These are phyloP conservation scores for Odontomachus brunneus DNA, from an alignment of 1,140 invertebrate species.

Conservation along the genomic window DNA sequence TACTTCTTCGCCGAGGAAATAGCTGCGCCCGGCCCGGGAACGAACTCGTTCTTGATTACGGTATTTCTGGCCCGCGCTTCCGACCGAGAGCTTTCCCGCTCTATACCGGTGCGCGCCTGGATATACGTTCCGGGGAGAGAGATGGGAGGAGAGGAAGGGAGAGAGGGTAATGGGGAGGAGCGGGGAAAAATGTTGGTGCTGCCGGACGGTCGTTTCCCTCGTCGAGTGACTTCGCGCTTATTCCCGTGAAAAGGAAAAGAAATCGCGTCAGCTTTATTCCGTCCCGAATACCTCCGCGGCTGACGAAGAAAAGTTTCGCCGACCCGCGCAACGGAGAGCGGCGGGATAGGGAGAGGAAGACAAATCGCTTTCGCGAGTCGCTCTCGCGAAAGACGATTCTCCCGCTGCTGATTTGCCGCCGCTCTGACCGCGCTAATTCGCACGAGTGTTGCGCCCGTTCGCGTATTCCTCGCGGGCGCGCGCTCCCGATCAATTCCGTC, in stretches of 20 bases:
- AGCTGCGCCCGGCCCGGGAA: constrained; percentile 18
- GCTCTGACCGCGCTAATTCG: constrained; percentile 14
- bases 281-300: constrained; percentile 18
- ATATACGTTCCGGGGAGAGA: constrained; percentile 40
- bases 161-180: too few relatives aligned
- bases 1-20: constrained; percentile 63
- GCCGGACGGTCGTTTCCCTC: constrained; percentile 20
- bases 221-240: constrained; percentile 31
- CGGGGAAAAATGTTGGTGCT: constrained; percentile 59
- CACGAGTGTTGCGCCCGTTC: not conserved
- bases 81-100: constrained; percentile 20
- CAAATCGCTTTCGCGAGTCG: constrained; percentile 35
- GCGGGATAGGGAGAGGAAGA: too few relatives aligned
- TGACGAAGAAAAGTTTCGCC: constrained; percentile 21
- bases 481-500: not conserved
- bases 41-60: constrained; percentile 67
- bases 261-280: constrained; percentile 56
- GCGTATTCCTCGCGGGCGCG: not conserved
- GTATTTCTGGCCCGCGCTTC: constrained; percentile 58
- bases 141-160: too few relatives aligned
- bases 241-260: constrained; percentile 36
- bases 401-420: constrained; percentile 1
- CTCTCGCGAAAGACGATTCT: constrained; percentile 14
- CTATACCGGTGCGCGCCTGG: constrained; percentile 3
- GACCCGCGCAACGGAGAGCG: too few relatives aligned